Evolutionary conservation across 2,797 vertebrate species (phyloP).

Genomic region (Trachurus trachurus): DNA sequence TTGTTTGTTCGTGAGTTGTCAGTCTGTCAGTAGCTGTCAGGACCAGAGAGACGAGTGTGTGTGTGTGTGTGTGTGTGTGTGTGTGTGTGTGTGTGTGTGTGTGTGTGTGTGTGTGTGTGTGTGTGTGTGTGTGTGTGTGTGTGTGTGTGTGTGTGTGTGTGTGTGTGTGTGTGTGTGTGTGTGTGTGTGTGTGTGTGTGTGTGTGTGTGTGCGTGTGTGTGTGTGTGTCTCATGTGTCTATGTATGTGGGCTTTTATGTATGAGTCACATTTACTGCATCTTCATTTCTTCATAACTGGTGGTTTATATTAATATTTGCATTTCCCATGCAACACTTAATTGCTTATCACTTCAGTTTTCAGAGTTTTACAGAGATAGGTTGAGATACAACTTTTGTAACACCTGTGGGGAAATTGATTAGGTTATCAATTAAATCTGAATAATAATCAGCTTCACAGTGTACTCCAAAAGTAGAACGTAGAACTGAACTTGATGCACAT

Average conservation of each 20-base stretch:
- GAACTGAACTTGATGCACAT: constrained; percentile 5
- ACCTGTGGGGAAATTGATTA: not conserved
- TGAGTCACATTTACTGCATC: not conserved
- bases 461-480: not conserved
- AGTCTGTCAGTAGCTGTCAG: constrained; percentile 68
- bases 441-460: not conserved
- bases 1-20: constrained; percentile 64
- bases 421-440: not conserved
- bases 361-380: not conserved
- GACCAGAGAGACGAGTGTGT: constrained; percentile 13
- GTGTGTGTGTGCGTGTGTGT: no score
- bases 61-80: not conserved
- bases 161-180: not conserved
- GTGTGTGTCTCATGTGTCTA: not conserved
- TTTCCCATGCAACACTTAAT: not conserved
- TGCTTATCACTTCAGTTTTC: no score
- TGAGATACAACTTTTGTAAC: not conserved
- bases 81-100: no score
- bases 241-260: constrained; percentile 10
- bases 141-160: not conserved
- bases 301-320: not conserved
- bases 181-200: not conserved
- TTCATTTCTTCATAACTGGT: not conserved
- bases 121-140: not conserved
- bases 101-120: not conserved